These are phyloP conservation scores for Lasioglossum vierecki DNA, from an alignment of 2,888 invertebrate genomes.

Conservation along the genomic window DNA sequence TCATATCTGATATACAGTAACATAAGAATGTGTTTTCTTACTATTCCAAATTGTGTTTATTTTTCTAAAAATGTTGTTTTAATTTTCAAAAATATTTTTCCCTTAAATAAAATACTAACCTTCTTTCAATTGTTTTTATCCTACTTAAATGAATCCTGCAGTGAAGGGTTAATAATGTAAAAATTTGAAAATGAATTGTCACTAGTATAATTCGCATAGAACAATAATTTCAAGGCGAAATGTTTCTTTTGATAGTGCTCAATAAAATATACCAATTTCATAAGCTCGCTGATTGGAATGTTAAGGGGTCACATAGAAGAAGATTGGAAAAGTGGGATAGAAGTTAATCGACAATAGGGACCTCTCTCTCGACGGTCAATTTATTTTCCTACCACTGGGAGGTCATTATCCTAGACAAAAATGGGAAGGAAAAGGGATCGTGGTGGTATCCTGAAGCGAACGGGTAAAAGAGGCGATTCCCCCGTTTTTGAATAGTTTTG, in stretches of 20 bases:
- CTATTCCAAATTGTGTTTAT: too few relatives aligned
- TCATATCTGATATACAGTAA: too few relatives aligned
- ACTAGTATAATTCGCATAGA: too few relatives aligned
- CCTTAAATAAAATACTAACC: too few relatives aligned
- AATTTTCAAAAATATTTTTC: too few relatives aligned
- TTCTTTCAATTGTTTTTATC: too few relatives aligned
- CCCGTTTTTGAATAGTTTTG: constrained; percentile 42
- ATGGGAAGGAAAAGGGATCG: constrained; percentile 34
- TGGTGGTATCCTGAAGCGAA: constrained; percentile 28
- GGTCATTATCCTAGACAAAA: constrained; percentile 62
- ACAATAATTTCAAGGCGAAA: too few relatives aligned
- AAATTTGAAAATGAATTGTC: too few relatives aligned
- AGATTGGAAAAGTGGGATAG: constrained; percentile 50
- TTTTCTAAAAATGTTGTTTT: too few relatives aligned
- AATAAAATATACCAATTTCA: neutral
- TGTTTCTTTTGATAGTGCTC: neutral
- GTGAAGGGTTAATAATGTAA: too few relatives aligned
- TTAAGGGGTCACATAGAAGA: constrained; percentile 13
- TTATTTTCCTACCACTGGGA: constrained; percentile 63
- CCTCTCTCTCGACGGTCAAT: constrained; percentile 56
- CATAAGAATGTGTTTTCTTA: too few relatives aligned
- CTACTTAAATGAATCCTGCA: too few relatives aligned
- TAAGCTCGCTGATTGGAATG: neutral
- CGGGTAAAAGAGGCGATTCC: constrained; percentile 18
- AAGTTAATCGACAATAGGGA: constrained; percentile 62